These are phyloP conservation scores for Tipula lateralis DNA, from an alignment of 2,888 invertebrate species.

Conservation along the genomic window DNA sequence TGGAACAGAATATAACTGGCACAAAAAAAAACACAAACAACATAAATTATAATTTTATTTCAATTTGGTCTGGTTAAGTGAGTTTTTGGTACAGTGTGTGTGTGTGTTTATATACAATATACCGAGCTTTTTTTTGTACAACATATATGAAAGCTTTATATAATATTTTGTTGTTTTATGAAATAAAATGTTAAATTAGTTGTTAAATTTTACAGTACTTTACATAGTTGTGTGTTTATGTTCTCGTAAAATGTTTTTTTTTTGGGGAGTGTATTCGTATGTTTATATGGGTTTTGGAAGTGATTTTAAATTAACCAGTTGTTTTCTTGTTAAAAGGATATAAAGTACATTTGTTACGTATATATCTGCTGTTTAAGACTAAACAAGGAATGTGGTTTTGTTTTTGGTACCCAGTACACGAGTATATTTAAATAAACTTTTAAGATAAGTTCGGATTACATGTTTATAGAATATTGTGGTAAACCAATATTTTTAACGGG, in stretches of 20 bases:
- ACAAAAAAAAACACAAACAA: neutral
- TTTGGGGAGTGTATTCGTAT: neutral
- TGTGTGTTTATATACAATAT: neutral
- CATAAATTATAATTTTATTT: conserved; percentile 24
- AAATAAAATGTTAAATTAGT: neutral
- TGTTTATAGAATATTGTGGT: neutral
- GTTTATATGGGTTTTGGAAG: neutral
- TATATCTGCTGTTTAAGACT: neutral
- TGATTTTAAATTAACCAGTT: conserved; percentile 24
- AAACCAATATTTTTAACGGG: neutral
- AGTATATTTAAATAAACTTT: neutral
- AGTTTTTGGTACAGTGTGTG: neutral
- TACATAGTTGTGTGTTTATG: conserved; percentile 6
- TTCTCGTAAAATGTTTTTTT: neutral
- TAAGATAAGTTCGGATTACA: neutral
- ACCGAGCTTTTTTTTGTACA: neutral
- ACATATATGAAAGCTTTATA: neutral
- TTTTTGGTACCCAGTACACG: neutral
- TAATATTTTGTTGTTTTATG: neutral
- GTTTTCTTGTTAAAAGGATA: conserved; percentile 13
- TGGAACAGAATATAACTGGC: conserved; percentile 11
- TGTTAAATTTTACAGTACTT: conserved; percentile 19
- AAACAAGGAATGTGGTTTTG: neutral
- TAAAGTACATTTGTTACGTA: neutral
- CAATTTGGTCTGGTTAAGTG: conserved; percentile 19